These are phyloP conservation scores for Nothocercus nigrocapillus DNA, from an alignment of 2,113 vertebrate species.

Conservation along the genomic window DNA sequence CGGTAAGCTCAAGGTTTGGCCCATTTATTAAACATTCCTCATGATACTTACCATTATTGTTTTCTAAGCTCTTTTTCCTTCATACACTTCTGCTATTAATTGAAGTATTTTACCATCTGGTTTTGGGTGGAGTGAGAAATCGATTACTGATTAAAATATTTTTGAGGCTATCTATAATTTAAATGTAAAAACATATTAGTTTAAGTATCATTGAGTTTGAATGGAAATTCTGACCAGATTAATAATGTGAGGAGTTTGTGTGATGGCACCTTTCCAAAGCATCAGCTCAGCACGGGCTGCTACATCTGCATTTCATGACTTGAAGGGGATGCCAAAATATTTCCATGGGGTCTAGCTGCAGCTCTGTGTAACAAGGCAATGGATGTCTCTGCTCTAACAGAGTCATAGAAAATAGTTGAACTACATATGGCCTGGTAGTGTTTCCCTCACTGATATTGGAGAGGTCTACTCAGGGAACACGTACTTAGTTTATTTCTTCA, in stretches of 20 bases:
- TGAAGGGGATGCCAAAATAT: constrained; percentile 8
- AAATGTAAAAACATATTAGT: constrained; percentile 3
- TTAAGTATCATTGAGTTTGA: constrained; percentile 24
- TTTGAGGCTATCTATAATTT: constrained; percentile 43
- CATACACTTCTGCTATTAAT: constrained; percentile 1
- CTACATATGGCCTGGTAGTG: neutral
- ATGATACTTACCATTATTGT: neutral
- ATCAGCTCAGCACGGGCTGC: constrained; percentile 21
- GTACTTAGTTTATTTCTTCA: neutral
- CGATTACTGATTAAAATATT: constrained; percentile 56
- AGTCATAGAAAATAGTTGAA: neutral
- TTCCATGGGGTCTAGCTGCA: neutral
- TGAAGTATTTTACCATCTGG: constrained; percentile 41
- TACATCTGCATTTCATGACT: constrained; percentile 53
- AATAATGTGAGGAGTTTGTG: constrained; percentile 30
- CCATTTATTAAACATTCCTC: neutral
- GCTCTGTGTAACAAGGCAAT: neutral
- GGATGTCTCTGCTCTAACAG: constrained; percentile 7
- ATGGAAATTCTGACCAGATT: constrained; percentile 60
- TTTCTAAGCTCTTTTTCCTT: constrained; percentile 12
- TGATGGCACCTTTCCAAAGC: constrained; percentile 51
- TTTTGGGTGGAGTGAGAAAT: constrained; percentile 63
- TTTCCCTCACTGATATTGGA: neutral
- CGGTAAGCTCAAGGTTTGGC: neutral
- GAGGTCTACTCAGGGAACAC: neutral